Evolutionary conservation across 2,113 vertebrate species (phyloP).

Genomic region (Halichoerus grypus): DNA sequence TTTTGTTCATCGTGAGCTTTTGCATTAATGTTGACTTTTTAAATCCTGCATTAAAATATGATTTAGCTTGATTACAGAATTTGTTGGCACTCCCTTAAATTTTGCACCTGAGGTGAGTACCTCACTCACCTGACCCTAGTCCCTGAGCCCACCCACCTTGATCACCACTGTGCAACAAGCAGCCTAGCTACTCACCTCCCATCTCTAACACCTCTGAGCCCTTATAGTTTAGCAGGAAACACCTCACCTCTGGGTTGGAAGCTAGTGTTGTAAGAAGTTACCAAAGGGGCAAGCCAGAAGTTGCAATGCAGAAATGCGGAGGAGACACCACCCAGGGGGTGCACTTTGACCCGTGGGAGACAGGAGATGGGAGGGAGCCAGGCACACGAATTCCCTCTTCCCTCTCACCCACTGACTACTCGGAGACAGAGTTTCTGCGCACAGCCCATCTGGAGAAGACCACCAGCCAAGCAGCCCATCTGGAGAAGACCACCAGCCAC

Average conservation of each 20-base stretch:
- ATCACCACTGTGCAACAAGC: background rate
- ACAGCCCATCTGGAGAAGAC: slow-evolving; percentile 20
- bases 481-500: background rate
- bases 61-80: rapidly evolving
- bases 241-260: background rate
- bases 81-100: background rate
- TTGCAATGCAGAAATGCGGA: background rate
- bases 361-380: background rate
- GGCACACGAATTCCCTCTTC: background rate
- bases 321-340: rapidly evolving
- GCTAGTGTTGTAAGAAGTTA: background rate
- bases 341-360: background rate
- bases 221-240: background rate
- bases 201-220: background rate
- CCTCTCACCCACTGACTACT: background rate
- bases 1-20: background rate
- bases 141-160: background rate
- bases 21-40: background rate
- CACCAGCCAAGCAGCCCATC: background rate
- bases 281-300: background rate
- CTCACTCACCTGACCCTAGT: background rate
- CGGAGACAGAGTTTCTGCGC: background rate
- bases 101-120: background rate
- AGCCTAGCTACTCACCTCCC: background rate
- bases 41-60: background rate